Base-by-base conservation (phyloP, 2,888 invertebrate genomes). In the Temnothorax unifasciatus region DNA sequence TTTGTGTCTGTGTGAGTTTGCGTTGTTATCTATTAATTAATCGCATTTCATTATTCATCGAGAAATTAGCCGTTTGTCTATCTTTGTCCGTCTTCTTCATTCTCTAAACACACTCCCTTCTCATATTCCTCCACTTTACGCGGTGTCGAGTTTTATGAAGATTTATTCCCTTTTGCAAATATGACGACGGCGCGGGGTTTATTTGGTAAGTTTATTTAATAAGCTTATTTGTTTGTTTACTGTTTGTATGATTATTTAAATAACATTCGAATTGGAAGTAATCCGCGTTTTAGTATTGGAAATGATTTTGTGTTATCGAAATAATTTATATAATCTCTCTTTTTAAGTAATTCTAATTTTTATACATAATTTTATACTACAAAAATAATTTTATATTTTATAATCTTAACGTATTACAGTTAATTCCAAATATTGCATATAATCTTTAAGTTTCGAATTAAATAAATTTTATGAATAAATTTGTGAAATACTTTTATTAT, bases 21-120 rank as follows among this genome's bases (percentile, higher is more conserved):
- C 44, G 29, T 86, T 84, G 71, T 64, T 52, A 57, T 86, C 75
- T 38, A 84, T 81, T 87, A 90, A 92, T 91, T 90, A 90, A 90
- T 77, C 75, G 75, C 73, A 79, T 64, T 74, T 66, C 73, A 87
- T 86, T 85, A 91, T 85, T 88, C 66, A 79, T 74, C 29, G 21
- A 79, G 66, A 83, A 59, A 63, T 66, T 47, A 59, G 75, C 59
- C 25, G 34, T 73, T 79, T 66, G 29, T 52, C 63, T 61, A 41
- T 61, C 50, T 66, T 77, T 57, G 21, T 79, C 29, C 47, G 9
- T 82, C 34, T 29, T 66, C 21, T 57, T 47, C n/a, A 79, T n/a
- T 38, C 25, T 66, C 44, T 81, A 44, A 52, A 77, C 44, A 54
- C 54, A 52, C 13, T 41, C 38, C 25, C 29, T 21, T 38, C 4